phyloP scores from a whole-genome alignment of 64 coral and sea anemone species.

The Orbicella faveolata region DNA sequence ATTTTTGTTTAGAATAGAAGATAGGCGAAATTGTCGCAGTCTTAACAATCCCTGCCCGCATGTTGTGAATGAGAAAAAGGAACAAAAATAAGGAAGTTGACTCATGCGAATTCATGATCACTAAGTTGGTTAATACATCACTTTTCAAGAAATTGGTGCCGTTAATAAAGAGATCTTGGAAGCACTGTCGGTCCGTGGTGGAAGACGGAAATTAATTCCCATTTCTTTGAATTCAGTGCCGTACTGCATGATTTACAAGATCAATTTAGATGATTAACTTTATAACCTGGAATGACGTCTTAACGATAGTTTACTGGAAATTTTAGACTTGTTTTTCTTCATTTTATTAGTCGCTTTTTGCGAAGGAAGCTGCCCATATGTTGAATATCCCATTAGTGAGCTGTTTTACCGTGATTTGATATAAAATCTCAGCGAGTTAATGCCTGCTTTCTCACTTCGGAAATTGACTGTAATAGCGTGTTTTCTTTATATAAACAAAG shows the following conservation, averaged over 20 bases:
- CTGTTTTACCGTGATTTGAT: background rate
- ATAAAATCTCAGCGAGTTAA: background rate
- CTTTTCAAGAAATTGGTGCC: background rate
- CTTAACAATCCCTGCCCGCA: background rate
- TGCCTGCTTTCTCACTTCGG: background rate
- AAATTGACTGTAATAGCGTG: background rate
- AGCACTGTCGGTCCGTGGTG: background rate
- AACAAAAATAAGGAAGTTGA: background rate
- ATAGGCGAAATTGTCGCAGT: background rate
- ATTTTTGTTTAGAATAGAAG: too few species aligned
- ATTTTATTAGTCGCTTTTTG: background rate
- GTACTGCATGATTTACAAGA: conserved; percentile 3
- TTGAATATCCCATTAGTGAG: background rate
- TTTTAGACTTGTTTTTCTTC: background rate
- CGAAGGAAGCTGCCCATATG: background rate
- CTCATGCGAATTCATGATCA: background rate
- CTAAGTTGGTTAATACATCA: background rate
- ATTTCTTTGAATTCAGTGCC: background rate
- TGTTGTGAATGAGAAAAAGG: background rate
- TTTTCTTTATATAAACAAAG: background rate
- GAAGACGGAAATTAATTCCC: conserved; percentile 9
- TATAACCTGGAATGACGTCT: background rate
- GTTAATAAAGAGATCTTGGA: background rate
- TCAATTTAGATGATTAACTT: conserved; percentile 24
- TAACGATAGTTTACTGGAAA: background rate